phyloP scores from a whole-genome alignment of 2,797 vertebrate genomes.

The Peromyscus nudipes region DNA sequence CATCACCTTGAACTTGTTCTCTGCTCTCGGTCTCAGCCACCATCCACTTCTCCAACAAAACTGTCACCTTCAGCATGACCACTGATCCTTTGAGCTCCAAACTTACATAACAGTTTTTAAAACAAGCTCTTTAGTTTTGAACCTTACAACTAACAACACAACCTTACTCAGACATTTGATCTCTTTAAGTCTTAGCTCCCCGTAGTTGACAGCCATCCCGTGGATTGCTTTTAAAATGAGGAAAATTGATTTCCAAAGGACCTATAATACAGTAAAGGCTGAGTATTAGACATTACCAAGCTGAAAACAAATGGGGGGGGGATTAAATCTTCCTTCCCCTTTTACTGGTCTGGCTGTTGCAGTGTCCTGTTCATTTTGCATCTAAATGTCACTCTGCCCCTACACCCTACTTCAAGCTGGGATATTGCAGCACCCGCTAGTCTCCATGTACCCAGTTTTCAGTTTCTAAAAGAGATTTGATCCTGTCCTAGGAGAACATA shows the following conservation, averaged over 20 bases:
- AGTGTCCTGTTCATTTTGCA: not conserved
- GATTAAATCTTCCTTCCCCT: not conserved
- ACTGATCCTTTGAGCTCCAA: not conserved
- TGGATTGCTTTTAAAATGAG: not conserved
- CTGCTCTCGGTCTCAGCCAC: not conserved
- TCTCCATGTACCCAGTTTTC: not conserved
- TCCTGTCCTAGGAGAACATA: not conserved
- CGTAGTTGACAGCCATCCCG: not conserved
- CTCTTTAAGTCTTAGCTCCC: not conserved
- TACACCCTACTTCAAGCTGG: not conserved
- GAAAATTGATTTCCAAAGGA: not conserved
- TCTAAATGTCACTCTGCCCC: not conserved
- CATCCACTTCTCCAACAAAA: not conserved
- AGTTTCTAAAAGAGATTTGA: not conserved
- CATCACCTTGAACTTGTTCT: not conserved
- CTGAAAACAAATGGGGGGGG: too few species aligned
- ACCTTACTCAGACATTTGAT: not conserved
- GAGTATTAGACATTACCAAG: not conserved
- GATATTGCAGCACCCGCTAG: not conserved
- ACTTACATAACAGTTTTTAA: constrained; percentile 9
- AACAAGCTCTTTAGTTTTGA: not conserved
- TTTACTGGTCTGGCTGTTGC: not conserved
- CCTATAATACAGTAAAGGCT: not conserved
- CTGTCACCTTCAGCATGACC: not conserved
- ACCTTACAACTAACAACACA: not conserved